A percentile compares a stretch with the other conserved stretches of the same genome.
phyloP scores from a whole-genome alignment of 2,888 invertebrate genomes.

The Dicroscelio sp. region DNA sequence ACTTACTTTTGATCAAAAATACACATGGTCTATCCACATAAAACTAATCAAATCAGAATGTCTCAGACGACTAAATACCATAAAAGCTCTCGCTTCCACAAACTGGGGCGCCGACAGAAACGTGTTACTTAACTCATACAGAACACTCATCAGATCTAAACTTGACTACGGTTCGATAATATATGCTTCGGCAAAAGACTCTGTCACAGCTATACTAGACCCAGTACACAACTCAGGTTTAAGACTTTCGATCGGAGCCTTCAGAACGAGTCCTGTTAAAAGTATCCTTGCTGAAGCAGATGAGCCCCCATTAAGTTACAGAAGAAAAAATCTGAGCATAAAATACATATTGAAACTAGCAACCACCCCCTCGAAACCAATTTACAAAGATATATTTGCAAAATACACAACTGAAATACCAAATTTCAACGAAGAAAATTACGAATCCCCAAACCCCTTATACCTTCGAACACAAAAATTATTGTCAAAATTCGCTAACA shows the following conservation, averaged over 20 bases:
- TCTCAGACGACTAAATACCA: slow-evolving; percentile 63
- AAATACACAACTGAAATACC: background rate
- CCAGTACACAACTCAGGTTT: slow-evolving; percentile 70
- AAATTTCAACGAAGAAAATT: background rate
- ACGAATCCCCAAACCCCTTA: background rate
- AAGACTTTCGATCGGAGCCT: slow-evolving; percentile 70
- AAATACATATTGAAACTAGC: background rate
- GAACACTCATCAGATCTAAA: slow-evolving; percentile 47
- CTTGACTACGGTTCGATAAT: slow-evolving; percentile 82
- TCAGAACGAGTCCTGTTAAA: slow-evolving; percentile 64
- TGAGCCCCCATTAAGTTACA: slow-evolving; percentile 46
- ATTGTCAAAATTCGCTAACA: background rate
- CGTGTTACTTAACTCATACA: slow-evolving; percentile 65
- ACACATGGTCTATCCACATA: slow-evolving; percentile 67
- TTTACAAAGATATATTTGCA: background rate
- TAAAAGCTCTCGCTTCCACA: slow-evolving; percentile 63
- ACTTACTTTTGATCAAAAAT: slow-evolving; percentile 61
- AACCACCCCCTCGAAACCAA: background rate
- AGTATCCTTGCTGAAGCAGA: slow-evolving; percentile 71
- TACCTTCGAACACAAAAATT: background rate
- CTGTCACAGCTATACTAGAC: slow-evolving; percentile 49
- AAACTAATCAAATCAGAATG: slow-evolving; percentile 62
- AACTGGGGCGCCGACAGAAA: slow-evolving; percentile 59
- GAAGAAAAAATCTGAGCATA: background rate
- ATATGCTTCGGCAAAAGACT: slow-evolving; percentile 73